A percentile compares a stretch with the other conserved stretches of the same genome.
Conservation (phyloP, 2,888 invertebrate genomes). For the Matsumyia berberina region DNA sequence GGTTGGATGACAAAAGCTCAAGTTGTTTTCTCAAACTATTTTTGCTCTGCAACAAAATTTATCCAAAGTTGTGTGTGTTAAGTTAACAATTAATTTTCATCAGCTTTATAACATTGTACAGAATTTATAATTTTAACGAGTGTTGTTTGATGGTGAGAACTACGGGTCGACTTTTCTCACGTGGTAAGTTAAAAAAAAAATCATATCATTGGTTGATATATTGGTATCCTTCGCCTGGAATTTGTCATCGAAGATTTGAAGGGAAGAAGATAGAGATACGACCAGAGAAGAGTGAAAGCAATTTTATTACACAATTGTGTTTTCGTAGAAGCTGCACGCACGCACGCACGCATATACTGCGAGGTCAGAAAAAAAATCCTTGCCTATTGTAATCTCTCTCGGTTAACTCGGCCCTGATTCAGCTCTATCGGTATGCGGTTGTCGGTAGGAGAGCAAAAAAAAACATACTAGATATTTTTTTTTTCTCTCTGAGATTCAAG, state of each 20-base stretch:
- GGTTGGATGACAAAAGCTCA: conserved; percentile 47
- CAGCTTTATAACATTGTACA: conserved; percentile 40
- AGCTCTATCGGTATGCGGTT: conserved; percentile 34
- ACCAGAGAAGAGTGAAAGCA: conserved; percentile 61
- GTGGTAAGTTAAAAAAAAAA: conserved; percentile 24
- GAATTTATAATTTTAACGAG: conserved; percentile 11
- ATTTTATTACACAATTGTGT: conserved; percentile 54
- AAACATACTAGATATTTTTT: conserved; percentile 14
- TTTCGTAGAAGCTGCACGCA: conserved; percentile 53
- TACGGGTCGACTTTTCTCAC: conserved; percentile 18
- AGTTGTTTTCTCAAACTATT: conserved; percentile 57
- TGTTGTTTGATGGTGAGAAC: conserved; percentile 24
- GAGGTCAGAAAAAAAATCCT: conserved; percentile 62
- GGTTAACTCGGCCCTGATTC: conserved; percentile 52
- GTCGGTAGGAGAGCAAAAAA: conserved; percentile 49
- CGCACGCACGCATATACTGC: conserved; percentile 43
- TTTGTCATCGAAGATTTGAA: conserved; percentile 60
- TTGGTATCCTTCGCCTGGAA: conserved; percentile 35
- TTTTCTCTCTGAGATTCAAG: conserved; percentile 37
- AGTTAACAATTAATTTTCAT: conserved; percentile 40
- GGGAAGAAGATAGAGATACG: conserved; percentile 54
- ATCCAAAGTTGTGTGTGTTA: conserved; percentile 30
- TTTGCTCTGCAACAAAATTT: conserved; percentile 49
- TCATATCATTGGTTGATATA: conserved; percentile 19
- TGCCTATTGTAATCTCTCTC: conserved; percentile 65